These are phyloP conservation scores for Protosalanx chinensis DNA, from an alignment of 2,797 vertebrate species.

Conservation along the genomic window DNA sequence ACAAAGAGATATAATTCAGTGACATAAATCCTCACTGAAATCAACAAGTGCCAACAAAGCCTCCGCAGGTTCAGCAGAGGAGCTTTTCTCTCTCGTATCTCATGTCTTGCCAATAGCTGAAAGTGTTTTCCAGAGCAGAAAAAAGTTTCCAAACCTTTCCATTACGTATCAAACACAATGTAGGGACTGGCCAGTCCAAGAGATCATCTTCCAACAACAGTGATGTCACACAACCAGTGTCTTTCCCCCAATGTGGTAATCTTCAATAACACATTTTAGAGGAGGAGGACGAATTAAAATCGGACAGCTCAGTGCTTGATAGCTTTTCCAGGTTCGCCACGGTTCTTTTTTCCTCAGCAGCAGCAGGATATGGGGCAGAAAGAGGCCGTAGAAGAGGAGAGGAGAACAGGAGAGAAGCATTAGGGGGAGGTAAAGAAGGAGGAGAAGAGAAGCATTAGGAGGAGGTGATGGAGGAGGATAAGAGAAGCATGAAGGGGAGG, in stretches of 20 bases:
- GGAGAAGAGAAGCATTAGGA: neutral
- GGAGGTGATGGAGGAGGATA: neutral
- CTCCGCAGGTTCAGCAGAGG: constrained; percentile 16
- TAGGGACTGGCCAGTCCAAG: constrained; percentile 21
- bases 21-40: constrained; percentile 21
- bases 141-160: constrained; percentile 40
- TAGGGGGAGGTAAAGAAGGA: neutral
- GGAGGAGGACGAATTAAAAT: constrained; percentile 59
- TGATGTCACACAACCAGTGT: constrained; percentile 36
- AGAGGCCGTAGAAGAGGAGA: neutral
- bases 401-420: constrained; percentile 22
- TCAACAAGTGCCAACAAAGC: constrained; percentile 38
- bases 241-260: constrained; percentile 36
- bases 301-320: constrained; percentile 65
- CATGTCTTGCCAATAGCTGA: constrained; percentile 33
- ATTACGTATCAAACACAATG: constrained; percentile 18
- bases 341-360: constrained; percentile 63
- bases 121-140: constrained; percentile 26
- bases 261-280: constrained; percentile 53
- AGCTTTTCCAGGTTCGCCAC: constrained; percentile 60
- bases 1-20: constrained; percentile 8
- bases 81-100: constrained; percentile 10
- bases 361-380: constrained; percentile 35
- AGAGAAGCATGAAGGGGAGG: neutral
- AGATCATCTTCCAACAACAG: constrained; percentile 17